These are phyloP conservation scores for Mormyrus iriodes DNA, from an alignment of 2,113 vertebrate species.

Conservation along the genomic window DNA sequence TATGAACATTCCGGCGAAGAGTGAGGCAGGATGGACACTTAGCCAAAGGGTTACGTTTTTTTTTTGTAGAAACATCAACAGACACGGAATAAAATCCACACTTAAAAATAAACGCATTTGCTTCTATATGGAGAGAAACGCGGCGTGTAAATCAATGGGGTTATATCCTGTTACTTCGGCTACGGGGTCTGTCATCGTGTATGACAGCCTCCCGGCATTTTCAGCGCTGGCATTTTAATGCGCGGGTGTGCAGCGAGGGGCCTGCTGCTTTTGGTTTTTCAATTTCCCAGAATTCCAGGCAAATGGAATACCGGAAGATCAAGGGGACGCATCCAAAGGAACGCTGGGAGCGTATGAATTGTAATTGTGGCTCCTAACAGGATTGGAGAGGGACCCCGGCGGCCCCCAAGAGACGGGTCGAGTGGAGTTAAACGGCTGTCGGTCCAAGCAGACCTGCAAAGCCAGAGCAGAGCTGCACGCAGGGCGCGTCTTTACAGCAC, in stretches of 20 bases:
- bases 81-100: not conserved
- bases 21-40: slow-evolving; percentile 26
- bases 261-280: slow-evolving; percentile 15
- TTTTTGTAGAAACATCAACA: not conserved
- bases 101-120: not conserved
- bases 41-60: not conserved
- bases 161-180: not conserved
- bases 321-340: slow-evolving; percentile 45
- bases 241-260: not conserved
- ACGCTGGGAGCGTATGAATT: slow-evolving; percentile 51
- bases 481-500: slow-evolving; percentile 31
- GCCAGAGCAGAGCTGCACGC: slow-evolving; percentile 28
- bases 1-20: slow-evolving; percentile 24
- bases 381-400: slow-evolving; percentile 52
- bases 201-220: not conserved
- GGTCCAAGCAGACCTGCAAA: slow-evolving; percentile 50
- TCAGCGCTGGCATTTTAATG: not conserved
- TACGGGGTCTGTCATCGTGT: not conserved
- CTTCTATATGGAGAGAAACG: not conserved
- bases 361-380: slow-evolving; percentile 61
- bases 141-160: not conserved
- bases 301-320: slow-evolving; percentile 16
- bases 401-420: slow-evolving; percentile 58
- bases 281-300: slow-evolving; percentile 13
- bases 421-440: slow-evolving; percentile 65